Base-by-base conservation (phyloP, 2,888 invertebrate genomes). In the Yponomeuta plumbellus region DNA sequence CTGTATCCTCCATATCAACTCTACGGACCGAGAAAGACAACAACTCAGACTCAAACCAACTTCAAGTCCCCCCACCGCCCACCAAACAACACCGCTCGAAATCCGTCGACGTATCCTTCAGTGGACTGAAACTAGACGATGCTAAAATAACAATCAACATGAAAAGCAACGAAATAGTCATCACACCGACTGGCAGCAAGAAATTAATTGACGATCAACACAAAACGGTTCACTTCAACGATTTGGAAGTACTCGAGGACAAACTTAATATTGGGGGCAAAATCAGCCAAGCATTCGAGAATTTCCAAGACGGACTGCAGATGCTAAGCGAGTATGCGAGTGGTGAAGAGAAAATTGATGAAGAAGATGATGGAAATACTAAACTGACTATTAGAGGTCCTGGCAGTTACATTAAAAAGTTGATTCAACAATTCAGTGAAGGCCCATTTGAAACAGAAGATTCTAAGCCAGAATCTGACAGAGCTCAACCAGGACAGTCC, bases 71-170 rank as follows among this genome's bases (percentile, higher is more conserved):
- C 17, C 68, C 78, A 67, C 77, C 83, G 21, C 85, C 85, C 67
- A 80, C 84, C 52, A 84, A 91, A 68, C 92, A 92, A 70, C 84
- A 81, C 70, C 80, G 93, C 56, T 93, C 93, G 0, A 92, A 91
- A 78, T 93, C 93, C 0, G 91, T 93, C 2, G 93, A 93, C 69
- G 89, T 92, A 1, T 85, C 92, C 1, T 80, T 91, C 2, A 76
- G 84, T 1, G 83, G 83, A 1, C 71, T 90, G 5, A 80, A 76
- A 56, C 71, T 89, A 6, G 86, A 88, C 10, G 89, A 88, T 21
- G 85, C 89, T 22, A 84, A 83, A 78, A 83, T 90, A 22, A 88
- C 87, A 0, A 81, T 91, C 6, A 86, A 91, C 64, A 80, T 84
- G 69, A 84, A 83, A 70, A 87, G 83, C n/a, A 88, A 79, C 52